Conservation (phyloP, 1,140 invertebrate genomes). For the Odontomachus brunneus region DNA sequence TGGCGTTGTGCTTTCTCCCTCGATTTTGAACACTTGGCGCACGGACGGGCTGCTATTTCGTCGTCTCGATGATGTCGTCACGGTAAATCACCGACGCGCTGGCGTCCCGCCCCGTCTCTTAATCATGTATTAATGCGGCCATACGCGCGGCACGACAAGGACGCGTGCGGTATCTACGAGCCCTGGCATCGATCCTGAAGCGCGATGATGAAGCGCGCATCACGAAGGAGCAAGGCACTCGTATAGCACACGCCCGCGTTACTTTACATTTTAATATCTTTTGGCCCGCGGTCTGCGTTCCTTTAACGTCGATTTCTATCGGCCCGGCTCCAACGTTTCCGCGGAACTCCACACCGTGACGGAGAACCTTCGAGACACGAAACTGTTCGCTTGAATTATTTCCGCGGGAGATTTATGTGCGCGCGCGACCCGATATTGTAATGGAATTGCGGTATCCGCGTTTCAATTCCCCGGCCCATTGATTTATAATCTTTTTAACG, state of each 20-base stretch:
- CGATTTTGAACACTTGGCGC: too few relatives aligned
- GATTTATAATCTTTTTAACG: slow-evolving; percentile 56
- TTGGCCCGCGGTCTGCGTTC: slow-evolving; percentile 53
- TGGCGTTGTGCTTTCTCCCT: too few relatives aligned
- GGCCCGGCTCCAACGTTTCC: slow-evolving; percentile 26
- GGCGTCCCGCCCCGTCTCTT: slow-evolving; percentile 25
- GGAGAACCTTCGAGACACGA: slow-evolving; percentile 43
- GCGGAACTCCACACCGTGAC: slow-evolving; percentile 25
- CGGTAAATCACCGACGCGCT: slow-evolving; percentile 7
- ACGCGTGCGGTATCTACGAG: slow-evolving; percentile 29
- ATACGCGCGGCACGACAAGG: slow-evolving; percentile 10
- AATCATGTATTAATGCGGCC: slow-evolving; percentile 46
- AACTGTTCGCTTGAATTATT: slow-evolving; percentile 51
- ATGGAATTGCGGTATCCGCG: slow-evolving; percentile 58
- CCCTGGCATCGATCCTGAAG: slow-evolving; percentile 66
- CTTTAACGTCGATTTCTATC: slow-evolving; percentile 37
- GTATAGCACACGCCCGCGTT: slow-evolving; percentile 35
- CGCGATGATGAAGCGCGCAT: slow-evolving; percentile 57
- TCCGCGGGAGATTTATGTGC: slow-evolving; percentile 49
- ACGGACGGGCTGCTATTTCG: too few relatives aligned
- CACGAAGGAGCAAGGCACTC: slow-evolving; percentile 26
- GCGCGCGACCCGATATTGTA: slow-evolving; percentile 44
- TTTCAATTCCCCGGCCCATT: slow-evolving; percentile 54
- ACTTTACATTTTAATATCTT: slow-evolving; percentile 74
- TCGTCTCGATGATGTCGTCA: not conserved